A percentile compares a stretch with the other conserved stretches of the same genome.
phyloP scores from a whole-genome alignment of 2,113 vertebrate species.

The Archocentrus centrarchus region DNA sequence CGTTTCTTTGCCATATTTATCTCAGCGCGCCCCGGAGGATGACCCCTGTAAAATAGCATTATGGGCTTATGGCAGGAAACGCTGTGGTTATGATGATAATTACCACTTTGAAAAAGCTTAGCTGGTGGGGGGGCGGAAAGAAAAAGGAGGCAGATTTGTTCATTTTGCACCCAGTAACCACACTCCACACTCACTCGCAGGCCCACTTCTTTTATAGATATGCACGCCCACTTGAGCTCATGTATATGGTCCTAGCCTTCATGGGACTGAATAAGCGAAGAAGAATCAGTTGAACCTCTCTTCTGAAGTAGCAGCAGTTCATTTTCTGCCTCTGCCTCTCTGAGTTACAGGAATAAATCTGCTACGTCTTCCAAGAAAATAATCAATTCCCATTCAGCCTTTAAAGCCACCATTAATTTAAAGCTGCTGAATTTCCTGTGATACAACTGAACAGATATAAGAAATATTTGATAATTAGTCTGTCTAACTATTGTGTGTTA shows the following conservation, averaged over 20 bases:
- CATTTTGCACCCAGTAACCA: constrained; percentile 28
- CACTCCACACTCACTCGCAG: background rate
- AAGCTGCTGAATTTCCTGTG: constrained; percentile 36
- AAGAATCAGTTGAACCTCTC: constrained; percentile 55
- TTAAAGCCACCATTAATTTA: constrained; percentile 51
- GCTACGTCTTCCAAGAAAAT: constrained; percentile 41
- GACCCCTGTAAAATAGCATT: background rate
- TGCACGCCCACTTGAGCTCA: constrained; percentile 8
- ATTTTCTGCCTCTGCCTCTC: constrained; percentile 47
- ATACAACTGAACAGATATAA: constrained; percentile 23
- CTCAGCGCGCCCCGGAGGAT: background rate
- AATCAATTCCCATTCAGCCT: constrained; percentile 56
- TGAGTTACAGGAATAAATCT: constrained; percentile 47
- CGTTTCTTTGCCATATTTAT: background rate
- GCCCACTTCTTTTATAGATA: constrained; percentile 17
- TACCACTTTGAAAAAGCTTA: constrained; percentile 4
- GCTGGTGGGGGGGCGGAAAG: background rate
- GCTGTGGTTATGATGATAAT: constrained; percentile 27
- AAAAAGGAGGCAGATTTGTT: constrained; percentile 1
- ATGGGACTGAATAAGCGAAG: constrained; percentile 52
- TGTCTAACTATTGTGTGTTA: constrained; percentile 2
- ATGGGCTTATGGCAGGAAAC: constrained; percentile 45
- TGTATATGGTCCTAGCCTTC: background rate
- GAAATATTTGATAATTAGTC: background rate
- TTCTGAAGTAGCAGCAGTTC: constrained; percentile 39